These are phyloP conservation scores for Aptenodytes forsteri DNA, from an alignment of 2,113 vertebrate genomes.

Conservation along the genomic window DNA sequence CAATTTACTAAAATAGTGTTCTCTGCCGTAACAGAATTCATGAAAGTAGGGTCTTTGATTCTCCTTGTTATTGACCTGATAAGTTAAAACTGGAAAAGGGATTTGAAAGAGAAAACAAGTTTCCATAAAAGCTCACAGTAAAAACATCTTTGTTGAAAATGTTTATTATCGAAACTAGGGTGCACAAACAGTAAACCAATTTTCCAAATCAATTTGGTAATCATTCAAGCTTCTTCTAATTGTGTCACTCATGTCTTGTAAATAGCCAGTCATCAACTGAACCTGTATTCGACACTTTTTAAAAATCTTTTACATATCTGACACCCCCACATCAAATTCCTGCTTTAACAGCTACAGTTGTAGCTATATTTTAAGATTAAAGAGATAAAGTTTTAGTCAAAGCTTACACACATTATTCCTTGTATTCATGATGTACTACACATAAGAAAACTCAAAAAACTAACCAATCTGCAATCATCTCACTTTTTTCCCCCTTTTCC, in stretches of 20 bases:
- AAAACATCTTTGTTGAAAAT: background rate
- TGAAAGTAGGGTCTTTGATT: background rate
- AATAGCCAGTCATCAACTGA: background rate
- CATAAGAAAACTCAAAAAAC: background rate
- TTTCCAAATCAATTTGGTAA: background rate
- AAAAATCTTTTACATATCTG: background rate
- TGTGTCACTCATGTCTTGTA: background rate
- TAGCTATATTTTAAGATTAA: background rate
- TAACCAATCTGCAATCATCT: background rate
- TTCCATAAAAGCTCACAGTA: background rate
- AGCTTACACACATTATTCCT: background rate
- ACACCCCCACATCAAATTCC: background rate
- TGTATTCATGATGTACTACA: background rate
- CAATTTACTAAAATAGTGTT: background rate
- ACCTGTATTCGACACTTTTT: background rate
- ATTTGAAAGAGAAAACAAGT: background rate
- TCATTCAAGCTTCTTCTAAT: background rate
- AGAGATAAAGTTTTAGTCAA: background rate
- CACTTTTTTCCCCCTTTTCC: background rate
- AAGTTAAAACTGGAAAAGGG: background rate
- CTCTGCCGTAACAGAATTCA: background rate
- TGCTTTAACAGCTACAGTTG: background rate
- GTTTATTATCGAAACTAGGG: background rate
- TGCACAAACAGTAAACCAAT: background rate
- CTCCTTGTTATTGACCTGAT: background rate